Percentiles rank a stretch among this genome's conserved stretches.
phyloP scores from a whole-genome alignment of 2,797 vertebrate genomes.

The Ibycter americanus region DNA sequence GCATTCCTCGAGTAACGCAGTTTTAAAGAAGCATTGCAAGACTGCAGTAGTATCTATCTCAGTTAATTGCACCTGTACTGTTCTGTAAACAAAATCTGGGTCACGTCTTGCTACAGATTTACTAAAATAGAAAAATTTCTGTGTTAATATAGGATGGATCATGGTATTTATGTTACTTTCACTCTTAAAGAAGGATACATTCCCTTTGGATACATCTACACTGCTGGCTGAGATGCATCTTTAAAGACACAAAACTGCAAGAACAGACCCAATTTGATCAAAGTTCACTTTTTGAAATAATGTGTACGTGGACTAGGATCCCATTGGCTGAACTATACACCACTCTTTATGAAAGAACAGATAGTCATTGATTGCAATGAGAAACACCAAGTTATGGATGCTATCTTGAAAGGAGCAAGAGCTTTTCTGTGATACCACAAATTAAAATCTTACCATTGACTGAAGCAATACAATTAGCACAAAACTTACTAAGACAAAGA shows the following conservation, averaged over 20 bases:
- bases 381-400: neutral
- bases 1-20: neutral
- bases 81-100: neutral
- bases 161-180: neutral
- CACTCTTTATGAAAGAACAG: neutral
- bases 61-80: neutral
- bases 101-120: neutral
- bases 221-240: neutral
- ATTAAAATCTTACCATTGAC: neutral
- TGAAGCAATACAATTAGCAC: neutral
- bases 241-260: neutral
- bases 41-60: neutral
- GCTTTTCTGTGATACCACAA: neutral
- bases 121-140: neutral
- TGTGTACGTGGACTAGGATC: accelerated
- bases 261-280: neutral
- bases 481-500: neutral
- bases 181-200: neutral
- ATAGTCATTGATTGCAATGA: neutral
- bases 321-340: accelerated
- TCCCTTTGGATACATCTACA: neutral
- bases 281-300: neutral
- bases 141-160: neutral
- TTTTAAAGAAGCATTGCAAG: neutral
- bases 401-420: neutral